phyloP scores from a whole-genome alignment of 2,888 invertebrate genomes.

The Arrhopalites spinosus region DNA sequence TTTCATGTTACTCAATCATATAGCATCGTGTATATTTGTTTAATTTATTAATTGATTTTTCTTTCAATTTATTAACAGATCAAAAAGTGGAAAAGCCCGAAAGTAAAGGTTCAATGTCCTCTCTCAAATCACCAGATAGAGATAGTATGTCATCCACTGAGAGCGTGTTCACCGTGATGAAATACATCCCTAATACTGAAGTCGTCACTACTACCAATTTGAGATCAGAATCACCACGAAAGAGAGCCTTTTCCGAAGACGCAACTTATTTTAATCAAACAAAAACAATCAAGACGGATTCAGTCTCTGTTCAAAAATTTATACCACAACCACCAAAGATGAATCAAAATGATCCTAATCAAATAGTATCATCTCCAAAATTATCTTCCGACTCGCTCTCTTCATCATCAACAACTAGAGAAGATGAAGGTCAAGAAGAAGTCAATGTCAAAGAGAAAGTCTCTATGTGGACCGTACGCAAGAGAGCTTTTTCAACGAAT shows the following conservation, averaged over 20 bases:
- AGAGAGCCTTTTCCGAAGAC: conserved; percentile 54
- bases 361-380: background rate
- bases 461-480: conserved; percentile 33
- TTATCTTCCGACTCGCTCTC: conserved; percentile 8
- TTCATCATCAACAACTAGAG: background rate
- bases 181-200: conserved; percentile 12
- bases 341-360: background rate
- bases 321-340: conserved; percentile 1
- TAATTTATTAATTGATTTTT: too few relatives aligned
- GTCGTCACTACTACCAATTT: conserved; percentile 8
- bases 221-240: conserved; percentile 52
- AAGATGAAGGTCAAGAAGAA: conserved; percentile 53
- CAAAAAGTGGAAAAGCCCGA: too few relatives aligned
- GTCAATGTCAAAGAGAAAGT: conserved; percentile 58
- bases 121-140: conserved; percentile 38
- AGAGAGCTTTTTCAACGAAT: conserved; percentile 25
- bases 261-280: conserved; percentile 39
- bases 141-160: conserved; percentile 40
- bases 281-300: conserved; percentile 54
- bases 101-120: conserved; percentile 33
- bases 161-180: conserved; percentile 38
- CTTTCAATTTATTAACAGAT: too few relatives aligned
- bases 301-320: background rate
- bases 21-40: too few relatives aligned
- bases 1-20: too few relatives aligned